Percentiles rank a stretch among this genome's conserved stretches.
Conservation (phyloP, 2,888 invertebrate species). For the Metallyticus violacea region DNA sequence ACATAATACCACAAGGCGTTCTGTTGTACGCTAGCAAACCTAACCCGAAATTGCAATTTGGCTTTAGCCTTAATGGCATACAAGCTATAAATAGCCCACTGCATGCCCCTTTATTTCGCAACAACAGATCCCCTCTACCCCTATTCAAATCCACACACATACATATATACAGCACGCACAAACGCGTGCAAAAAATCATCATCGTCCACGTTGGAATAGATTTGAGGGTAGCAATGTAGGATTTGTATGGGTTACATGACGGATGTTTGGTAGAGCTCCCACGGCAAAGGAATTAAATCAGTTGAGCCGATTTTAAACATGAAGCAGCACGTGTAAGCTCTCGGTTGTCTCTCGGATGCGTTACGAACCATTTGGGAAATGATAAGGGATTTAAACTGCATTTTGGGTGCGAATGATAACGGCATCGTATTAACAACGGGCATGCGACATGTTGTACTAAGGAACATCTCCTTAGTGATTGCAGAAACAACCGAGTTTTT, state of each 20-base stretch:
- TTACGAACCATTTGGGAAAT: neutral
- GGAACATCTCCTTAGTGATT: no score
- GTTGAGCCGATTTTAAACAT: slow-evolving; percentile 14
- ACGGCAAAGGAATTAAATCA: neutral
- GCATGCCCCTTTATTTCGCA: neutral
- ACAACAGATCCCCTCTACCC: neutral
- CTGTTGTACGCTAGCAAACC: neutral
- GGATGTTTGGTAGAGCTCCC: neutral
- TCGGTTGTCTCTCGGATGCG: neutral
- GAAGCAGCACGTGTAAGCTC: neutral
- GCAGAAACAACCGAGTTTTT: no score
- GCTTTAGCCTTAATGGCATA: neutral
- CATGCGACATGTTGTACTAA: no score
- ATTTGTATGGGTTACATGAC: neutral
- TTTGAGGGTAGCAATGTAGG: neutral
- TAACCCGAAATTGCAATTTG: neutral
- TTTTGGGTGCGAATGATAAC: no score
- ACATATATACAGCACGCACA: no score
- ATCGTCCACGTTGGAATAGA: neutral
- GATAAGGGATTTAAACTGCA: neutral
- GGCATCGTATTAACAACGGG: no score
- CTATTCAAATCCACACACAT: no score
- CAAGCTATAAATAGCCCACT: neutral
- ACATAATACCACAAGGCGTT: no score
- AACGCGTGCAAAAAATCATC: neutral